Evolutionary conservation across 2,113 vertebrate species (phyloP), one percentile per base, ranked within the genome.

Genomic region (Thamnaconus septentrionalis): DNA sequence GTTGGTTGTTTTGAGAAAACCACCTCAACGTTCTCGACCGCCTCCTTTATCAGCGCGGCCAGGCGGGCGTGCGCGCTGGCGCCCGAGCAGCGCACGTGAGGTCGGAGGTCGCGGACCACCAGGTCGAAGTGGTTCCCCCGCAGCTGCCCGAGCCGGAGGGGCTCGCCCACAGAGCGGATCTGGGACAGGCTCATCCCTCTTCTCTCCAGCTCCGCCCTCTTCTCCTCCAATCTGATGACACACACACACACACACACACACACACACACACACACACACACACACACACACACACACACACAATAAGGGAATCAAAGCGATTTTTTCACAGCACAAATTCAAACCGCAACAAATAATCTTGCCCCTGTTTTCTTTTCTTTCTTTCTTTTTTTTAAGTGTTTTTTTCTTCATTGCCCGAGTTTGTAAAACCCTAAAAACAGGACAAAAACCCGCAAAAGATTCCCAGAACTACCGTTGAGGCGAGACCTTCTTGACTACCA

Each of bases 401-500:
- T 31, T 31, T 31, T 31, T 1, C 18, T 31, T 31, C 18, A 31
- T 31, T 31, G 18, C 18, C 18, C 18, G 18, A 31, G 18, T 31
- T 31, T 31, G 18, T 31, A 31, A 31, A 31, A 31, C 6, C 11
- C 0, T 70, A 53, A 66, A 0, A 18, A 53, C 4, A 8, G 41
- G 9, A 53, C 9, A 10, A 44, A 7, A 53, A 9, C 4, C 4
- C 40, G 52, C 4, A 3, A 49, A 44, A 49, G 12, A 42, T 8
- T 62, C 3, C 1, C 9, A 47, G 39, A 11, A 40, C 42, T 93
- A 98, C 96, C 94, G 90, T 51, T 94, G 89, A 57, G 94, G 87
- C 41, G 94, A 91, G 58, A 98, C 92, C 81, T 98, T 98, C 87
- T 93, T 97, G 68, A 99, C 95, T 42, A 97, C 94, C 95, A 99